Conservation (phyloP, 2,888 invertebrate genomes). For the Rhamphomyia laevipes region DNA sequence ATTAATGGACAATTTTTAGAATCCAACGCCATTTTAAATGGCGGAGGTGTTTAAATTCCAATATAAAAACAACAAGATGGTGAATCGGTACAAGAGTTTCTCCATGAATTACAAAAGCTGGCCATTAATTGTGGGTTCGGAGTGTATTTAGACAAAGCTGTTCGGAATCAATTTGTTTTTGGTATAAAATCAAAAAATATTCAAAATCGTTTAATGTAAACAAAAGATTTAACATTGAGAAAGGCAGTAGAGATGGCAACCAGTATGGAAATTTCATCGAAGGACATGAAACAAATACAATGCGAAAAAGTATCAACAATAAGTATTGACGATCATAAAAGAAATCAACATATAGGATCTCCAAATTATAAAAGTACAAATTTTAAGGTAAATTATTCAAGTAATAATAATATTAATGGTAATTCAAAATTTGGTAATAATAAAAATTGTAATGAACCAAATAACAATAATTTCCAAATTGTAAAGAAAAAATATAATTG, state of each 20-base stretch:
- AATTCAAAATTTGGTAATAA: no score
- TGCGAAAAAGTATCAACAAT: background rate
- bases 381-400: no score
- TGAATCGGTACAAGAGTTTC: constrained; percentile 15
- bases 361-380: no score
- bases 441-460: no score
- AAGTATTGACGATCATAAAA: background rate
- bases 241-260: background rate
- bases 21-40: constrained; percentile 16
- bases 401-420: no score
- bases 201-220: constrained; percentile 19
- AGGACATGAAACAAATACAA: background rate
- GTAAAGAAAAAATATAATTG: background rate
- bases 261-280: background rate
- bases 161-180: constrained; percentile 20
- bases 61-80: constrained; percentile 17
- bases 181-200: constrained; percentile 5
- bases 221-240: background rate
- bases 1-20: background rate
- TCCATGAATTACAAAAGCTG: constrained; percentile 15
- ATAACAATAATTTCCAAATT: constrained; percentile 5
- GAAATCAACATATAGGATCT: no score
- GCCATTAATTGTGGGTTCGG: constrained; percentile 17
- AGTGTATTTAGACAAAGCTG: constrained; percentile 16
- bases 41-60: constrained; percentile 17